Conservation (phyloP, 2,797 vertebrate species). For the Oceanodroma leucorhoa region DNA sequence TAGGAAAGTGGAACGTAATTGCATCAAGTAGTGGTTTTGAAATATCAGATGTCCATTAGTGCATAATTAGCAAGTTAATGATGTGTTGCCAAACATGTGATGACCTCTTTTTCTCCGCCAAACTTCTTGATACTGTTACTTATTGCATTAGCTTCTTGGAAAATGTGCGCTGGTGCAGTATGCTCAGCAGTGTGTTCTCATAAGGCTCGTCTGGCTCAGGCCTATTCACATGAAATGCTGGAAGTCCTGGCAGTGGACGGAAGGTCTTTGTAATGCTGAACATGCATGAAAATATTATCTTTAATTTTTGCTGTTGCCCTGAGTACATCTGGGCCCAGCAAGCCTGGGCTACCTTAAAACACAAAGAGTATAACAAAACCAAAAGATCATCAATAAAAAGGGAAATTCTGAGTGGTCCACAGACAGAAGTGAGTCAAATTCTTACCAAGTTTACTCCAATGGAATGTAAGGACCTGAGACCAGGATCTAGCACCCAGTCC, state of each 20-base stretch:
- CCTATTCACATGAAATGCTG: neutral
- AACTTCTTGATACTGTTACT: constrained; percentile 32
- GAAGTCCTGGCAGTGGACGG: neutral
- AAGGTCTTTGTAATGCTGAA: neutral
- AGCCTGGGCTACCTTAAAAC: neutral
- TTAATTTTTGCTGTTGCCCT: neutral
- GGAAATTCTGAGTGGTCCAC: accelerated
- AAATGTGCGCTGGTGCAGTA: neutral
- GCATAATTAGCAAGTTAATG: constrained; percentile 86
- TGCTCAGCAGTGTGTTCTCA: neutral
- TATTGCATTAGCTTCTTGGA: neutral
- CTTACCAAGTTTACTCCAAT: accelerated
- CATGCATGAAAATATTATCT: neutral
- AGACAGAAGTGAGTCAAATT: neutral
- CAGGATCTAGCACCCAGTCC: neutral
- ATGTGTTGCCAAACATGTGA: constrained; percentile 84
- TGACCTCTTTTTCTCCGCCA: constrained; percentile 55
- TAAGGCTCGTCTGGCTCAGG: neutral
- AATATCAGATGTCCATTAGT: constrained; percentile 83
- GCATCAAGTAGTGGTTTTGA: constrained; percentile 79
- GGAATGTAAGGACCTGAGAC: neutral
- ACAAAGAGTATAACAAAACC: neutral
- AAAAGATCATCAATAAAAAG: neutral
- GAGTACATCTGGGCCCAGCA: no score
- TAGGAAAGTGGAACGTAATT: constrained; percentile 79